Evolutionary conservation across 2,797 vertebrate species (phyloP).

Genomic region (Huso huso): DNA sequence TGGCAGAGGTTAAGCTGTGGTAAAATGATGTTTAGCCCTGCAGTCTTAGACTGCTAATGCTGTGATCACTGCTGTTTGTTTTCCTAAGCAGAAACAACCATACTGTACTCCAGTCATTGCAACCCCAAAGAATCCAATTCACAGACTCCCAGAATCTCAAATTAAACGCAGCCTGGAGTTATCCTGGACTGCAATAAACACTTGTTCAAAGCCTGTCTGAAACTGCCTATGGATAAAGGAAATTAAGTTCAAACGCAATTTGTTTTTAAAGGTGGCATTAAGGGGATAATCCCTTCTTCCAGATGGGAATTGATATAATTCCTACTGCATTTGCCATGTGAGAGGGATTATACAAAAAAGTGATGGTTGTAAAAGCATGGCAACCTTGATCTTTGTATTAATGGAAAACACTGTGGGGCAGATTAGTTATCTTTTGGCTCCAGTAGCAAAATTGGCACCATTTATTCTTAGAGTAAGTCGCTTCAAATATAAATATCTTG

Average conservation of each 20-base stretch:
- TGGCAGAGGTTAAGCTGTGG: not conserved
- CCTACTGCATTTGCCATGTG: not conserved
- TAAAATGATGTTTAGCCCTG: too few species aligned
- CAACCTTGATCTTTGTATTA: too few species aligned
- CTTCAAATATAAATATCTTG: too few species aligned
- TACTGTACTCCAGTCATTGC: not conserved
- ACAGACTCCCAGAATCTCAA: constrained; percentile 12
- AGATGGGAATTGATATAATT: constrained; percentile 10
- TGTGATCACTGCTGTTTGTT: constrained; percentile 10
- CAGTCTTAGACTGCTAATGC: too few species aligned
- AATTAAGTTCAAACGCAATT: constrained; percentile 10
- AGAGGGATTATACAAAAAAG: constrained; percentile 2
- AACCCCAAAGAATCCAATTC: not conserved
- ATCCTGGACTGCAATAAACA: constrained; percentile 10
- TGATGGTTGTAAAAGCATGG: too few species aligned
- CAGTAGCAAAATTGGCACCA: too few species aligned
- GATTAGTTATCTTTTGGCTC: too few species aligned
- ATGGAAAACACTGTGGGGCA: too few species aligned
- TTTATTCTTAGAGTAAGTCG: too few species aligned
- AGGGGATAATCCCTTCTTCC: constrained; percentile 11
- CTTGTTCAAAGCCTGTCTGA: constrained; percentile 8
- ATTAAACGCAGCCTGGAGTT: constrained; percentile 13
- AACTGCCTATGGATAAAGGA: constrained; percentile 14
- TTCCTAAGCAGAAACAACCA: constrained; percentile 7
- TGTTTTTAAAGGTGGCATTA: constrained; percentile 13